Evolutionary conservation across 1,140 invertebrate species (phyloP), one percentile per base, ranked within the genome.

Genomic region (Drosophila kepulauana): DNA sequence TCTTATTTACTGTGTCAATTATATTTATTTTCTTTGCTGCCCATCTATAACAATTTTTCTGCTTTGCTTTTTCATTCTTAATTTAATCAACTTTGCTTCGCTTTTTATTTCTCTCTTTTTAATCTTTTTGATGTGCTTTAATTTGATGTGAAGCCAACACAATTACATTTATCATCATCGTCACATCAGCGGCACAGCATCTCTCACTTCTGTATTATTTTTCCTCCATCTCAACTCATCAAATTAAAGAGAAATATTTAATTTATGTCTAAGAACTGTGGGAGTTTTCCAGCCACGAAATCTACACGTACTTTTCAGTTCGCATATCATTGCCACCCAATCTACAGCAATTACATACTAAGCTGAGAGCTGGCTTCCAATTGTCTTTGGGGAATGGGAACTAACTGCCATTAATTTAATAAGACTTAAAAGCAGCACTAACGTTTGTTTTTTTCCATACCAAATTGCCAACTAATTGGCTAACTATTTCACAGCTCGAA

Each of bases 241-340:
- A 87, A 86, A 82, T 85, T 82, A 74, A 67, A 70, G 74, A 67
- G 33, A 79, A 81, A 82, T 88, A 79, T 84, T 71, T 88, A 88
- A 82, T 82, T 88, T 74, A 84, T 78, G 82, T 80, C 80, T 88
- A 88, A 87, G 80, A 84, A 79, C 84, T 88, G 82, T 87, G 84
- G 77, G 82, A 87, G 84, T 70, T 51, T 56, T 46, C 51, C 54
- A 1, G 2, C 10, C 33, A 49, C 16, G 16, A n/a, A 16, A 8
- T 5, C 45, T 28, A 11, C 11, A n/a, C 35, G 33, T 48, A 33
- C 72, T 59, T 58, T 66, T 68, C 77, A 15, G 56, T n/a, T 10
- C 52, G 45, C 63, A 62, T 63, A 74, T 65, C 54, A 65, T 70
- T 28, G 30, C 15, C 56, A 46, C 8, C 43, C 43, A 71, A 79